phyloP scores from a whole-genome alignment of 2,888 invertebrate species.

The Hyles lineata region DNA sequence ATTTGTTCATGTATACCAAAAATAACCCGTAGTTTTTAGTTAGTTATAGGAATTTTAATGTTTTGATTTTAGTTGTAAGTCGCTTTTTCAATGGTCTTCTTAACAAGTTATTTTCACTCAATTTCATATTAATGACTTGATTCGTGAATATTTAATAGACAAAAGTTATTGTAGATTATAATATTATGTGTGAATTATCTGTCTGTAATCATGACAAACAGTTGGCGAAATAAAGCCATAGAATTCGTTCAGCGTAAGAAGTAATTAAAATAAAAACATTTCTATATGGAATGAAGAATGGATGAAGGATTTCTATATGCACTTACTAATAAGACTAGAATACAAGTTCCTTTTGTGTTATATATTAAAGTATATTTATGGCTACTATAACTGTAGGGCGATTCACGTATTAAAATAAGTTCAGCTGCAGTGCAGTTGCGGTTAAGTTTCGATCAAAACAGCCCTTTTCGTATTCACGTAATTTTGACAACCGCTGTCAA shows the following conservation, averaged over 20 bases:
- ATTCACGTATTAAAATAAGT: too few species aligned
- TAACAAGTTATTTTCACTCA: neutral
- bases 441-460: too few species aligned
- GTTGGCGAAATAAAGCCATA: neutral
- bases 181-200: neutral
- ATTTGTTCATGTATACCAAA: conserved; percentile 58
- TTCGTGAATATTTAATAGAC: neutral
- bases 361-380: conserved; percentile 2
- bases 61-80: conserved; percentile 41
- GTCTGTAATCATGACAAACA: neutral
- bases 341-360: neutral
- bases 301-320: too few species aligned
- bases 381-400: too few species aligned
- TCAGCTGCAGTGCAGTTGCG: too few species aligned
- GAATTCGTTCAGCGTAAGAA: neutral
- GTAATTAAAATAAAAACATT: neutral
- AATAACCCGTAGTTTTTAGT: conserved; percentile 60
- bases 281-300: too few species aligned
- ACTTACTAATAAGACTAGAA: neutral
- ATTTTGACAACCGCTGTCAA: too few species aligned
- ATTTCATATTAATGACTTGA: neutral
- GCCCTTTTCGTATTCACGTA: too few species aligned
- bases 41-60: conserved; percentile 42
- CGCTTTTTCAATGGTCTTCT: neutral
- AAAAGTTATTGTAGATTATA: neutral